phyloP scores from a whole-genome alignment of 2,113 vertebrate species.

The Coracopsis vasa region DNA sequence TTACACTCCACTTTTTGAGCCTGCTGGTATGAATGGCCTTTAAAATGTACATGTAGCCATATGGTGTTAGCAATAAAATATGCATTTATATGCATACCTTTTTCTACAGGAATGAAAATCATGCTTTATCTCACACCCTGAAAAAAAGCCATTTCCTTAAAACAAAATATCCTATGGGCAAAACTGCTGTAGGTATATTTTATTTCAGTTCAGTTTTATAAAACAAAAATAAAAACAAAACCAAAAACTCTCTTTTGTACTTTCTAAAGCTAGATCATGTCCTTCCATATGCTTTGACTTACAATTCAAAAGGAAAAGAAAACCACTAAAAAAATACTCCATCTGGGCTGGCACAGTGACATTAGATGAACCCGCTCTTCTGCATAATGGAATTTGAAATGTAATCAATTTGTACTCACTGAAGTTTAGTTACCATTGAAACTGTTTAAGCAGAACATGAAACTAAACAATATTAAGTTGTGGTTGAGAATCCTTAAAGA shows the following conservation, averaged over 20 bases:
- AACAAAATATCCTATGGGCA: background rate
- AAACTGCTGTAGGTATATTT: background rate
- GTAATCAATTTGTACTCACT: background rate
- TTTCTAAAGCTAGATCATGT: background rate
- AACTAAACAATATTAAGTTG: background rate
- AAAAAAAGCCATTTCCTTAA: background rate
- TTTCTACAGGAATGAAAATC: background rate
- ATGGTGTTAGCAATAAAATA: background rate
- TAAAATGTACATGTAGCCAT: background rate
- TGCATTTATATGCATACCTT: background rate
- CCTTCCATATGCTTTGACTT: background rate
- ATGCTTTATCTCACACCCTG: rapidly evolving
- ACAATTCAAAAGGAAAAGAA: background rate
- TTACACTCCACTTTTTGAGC: background rate
- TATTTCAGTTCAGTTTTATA: background rate
- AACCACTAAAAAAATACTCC: background rate
- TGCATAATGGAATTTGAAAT: background rate
- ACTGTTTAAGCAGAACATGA: background rate
- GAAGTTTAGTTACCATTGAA: background rate
- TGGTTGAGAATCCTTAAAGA: background rate
- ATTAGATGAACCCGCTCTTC: background rate
- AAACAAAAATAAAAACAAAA: background rate
- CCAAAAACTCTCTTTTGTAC: background rate
- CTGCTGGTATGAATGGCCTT: background rate
- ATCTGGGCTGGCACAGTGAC: background rate